A percentile compares a stretch with the other conserved stretches of the same genome.
Evolutionary conservation across 2,113 vertebrate genomes (phyloP).

Genomic region (Malurus melanocephalus): DNA sequence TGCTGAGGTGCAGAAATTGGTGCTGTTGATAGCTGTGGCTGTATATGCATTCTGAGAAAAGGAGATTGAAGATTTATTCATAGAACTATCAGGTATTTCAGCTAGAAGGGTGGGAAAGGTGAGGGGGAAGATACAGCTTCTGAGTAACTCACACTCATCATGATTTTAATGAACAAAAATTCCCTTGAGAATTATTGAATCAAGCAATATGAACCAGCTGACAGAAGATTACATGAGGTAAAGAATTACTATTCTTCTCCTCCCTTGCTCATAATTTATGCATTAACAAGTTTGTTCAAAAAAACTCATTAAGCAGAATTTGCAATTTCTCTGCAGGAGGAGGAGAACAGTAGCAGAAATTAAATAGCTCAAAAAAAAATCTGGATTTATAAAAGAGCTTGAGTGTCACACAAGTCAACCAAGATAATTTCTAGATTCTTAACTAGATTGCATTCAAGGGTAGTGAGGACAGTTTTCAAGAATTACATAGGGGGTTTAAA

Average conservation of each 20-base stretch:
- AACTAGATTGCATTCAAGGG: background rate
- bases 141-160: background rate
- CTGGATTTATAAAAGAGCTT: background rate
- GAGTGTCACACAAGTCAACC: background rate
- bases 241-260: constrained; percentile 1
- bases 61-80: background rate
- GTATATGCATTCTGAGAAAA: constrained; percentile 91
- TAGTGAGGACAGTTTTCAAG: background rate
- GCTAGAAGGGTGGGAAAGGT: background rate
- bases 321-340: background rate
- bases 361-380: background rate
- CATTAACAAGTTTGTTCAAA: background rate
- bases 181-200: background rate
- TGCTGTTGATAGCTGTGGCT: constrained; percentile 98
- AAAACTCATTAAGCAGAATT: background rate
- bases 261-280: background rate
- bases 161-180: background rate
- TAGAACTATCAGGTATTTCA: background rate
- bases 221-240: background rate
- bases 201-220: background rate
- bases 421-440: background rate
- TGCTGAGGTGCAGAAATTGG: constrained; percentile 96
- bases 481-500: background rate
- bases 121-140: background rate
- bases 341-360: background rate